Percentiles rank a stretch among this genome's conserved stretches.
Evolutionary conservation across 1,140 invertebrate genomes (phyloP).

Genomic region (Saccostrea echinata): DNA sequence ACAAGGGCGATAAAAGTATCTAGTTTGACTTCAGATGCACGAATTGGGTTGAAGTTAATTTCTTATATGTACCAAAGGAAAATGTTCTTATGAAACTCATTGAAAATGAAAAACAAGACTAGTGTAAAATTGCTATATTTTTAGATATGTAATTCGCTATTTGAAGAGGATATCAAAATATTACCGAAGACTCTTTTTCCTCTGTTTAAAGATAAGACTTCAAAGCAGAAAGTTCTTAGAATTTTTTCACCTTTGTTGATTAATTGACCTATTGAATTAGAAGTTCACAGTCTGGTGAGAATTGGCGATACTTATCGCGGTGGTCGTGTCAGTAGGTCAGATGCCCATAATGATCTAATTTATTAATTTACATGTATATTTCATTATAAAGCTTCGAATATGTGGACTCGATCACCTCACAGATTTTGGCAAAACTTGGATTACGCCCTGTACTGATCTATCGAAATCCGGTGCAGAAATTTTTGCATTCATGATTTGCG

Average conservation of each 20-base stretch:
- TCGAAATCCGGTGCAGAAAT: constrained; percentile 26
- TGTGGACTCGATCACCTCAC: background rate
- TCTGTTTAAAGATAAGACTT: background rate
- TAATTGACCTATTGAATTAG: background rate
- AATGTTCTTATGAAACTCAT: background rate
- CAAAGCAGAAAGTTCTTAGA: background rate
- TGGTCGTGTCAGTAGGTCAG: background rate
- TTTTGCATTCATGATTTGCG: constrained; percentile 19
- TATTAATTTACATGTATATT: constrained; percentile 9
- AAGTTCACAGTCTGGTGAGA: constrained; percentile 11
- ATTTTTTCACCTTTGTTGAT: background rate
- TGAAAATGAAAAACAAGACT: background rate
- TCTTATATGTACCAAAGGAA: background rate
- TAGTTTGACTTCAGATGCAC: background rate
- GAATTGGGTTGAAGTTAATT: background rate
- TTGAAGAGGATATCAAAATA: background rate
- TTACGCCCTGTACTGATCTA: background rate
- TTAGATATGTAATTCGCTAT: background rate
- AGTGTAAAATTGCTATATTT: background rate
- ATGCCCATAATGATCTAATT: background rate
- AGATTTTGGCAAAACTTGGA: constrained; percentile 22
- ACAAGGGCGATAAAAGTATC: constrained; percentile 1
- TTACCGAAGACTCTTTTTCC: background rate
- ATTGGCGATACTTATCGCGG: background rate
- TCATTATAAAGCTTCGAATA: background rate